phyloP scores from a whole-genome alignment of 2,888 invertebrate genomes.

The Lepidochrysops patricia region DNA sequence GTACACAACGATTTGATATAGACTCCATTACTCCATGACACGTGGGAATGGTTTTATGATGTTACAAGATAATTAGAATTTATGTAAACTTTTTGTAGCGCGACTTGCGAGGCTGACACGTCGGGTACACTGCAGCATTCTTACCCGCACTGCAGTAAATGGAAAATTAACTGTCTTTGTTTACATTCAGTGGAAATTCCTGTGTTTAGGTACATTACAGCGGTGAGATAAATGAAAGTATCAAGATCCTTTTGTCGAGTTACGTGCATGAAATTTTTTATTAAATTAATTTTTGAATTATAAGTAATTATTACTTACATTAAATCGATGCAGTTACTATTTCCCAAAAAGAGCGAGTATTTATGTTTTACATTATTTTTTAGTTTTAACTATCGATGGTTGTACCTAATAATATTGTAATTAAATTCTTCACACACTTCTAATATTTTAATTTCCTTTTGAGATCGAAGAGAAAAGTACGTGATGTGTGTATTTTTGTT shows the following conservation, averaged over 20 bases:
- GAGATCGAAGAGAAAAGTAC: background rate
- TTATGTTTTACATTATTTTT: too few relatives aligned
- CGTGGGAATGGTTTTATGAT: background rate
- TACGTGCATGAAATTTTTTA: background rate
- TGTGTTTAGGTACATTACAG: background rate
- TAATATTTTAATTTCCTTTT: background rate
- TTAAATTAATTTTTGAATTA: too few relatives aligned
- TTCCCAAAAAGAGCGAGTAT: too few relatives aligned
- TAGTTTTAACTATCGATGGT: too few relatives aligned
- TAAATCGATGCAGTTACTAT: too few relatives aligned
- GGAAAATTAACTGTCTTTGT: conserved; percentile 24
- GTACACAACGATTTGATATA: background rate
- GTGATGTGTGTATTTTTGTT: too few relatives aligned
- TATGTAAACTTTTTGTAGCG: background rate
- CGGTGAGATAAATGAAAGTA: background rate
- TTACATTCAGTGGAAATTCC: conserved; percentile 27
- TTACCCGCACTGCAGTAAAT: conserved; percentile 36
- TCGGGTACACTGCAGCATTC: conserved; percentile 25
- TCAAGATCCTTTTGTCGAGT: background rate
- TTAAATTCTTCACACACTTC: too few relatives aligned
- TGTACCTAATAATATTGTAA: too few relatives aligned
- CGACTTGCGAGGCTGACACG: conserved; percentile 21
- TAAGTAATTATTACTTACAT: too few relatives aligned
- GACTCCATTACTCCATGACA: background rate
- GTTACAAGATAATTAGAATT: background rate